phyloP scores from a whole-genome alignment of 2,113 vertebrate species.

The Alosa alosa region DNA sequence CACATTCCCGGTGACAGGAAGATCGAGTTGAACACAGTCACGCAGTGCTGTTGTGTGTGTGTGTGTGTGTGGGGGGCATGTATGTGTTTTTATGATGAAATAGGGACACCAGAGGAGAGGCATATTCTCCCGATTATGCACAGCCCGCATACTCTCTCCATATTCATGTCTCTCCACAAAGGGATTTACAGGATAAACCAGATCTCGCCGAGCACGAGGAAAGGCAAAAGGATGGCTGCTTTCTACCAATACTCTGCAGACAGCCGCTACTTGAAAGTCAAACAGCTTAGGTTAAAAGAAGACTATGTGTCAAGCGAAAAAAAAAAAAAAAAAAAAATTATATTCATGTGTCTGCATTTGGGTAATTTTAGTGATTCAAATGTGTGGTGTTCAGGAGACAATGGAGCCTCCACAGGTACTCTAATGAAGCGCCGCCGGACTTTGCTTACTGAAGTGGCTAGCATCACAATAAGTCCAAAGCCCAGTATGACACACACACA shows the following conservation, averaged over 20 bases:
- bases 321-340: background rate
- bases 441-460: background rate
- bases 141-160: background rate
- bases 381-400: background rate
- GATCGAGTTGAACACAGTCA: conserved; percentile 22
- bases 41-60: background rate
- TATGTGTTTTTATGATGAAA: background rate
- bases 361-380: background rate
- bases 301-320: background rate
- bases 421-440: background rate
- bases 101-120: background rate
- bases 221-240: background rate
- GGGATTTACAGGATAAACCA: background rate
- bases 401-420: background rate
- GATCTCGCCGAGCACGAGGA: background rate
- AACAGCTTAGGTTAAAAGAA: background rate
- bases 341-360: too few relatives aligned
- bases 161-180: background rate
- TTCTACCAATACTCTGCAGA: background rate
- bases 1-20: conserved; percentile 20
- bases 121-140: background rate
- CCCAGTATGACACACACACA: background rate
- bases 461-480: background rate
- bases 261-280: background rate
- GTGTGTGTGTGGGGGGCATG: background rate